phyloP scores from a whole-genome alignment of 2,888 invertebrate genomes.

The Endomychus coccineus region DNA sequence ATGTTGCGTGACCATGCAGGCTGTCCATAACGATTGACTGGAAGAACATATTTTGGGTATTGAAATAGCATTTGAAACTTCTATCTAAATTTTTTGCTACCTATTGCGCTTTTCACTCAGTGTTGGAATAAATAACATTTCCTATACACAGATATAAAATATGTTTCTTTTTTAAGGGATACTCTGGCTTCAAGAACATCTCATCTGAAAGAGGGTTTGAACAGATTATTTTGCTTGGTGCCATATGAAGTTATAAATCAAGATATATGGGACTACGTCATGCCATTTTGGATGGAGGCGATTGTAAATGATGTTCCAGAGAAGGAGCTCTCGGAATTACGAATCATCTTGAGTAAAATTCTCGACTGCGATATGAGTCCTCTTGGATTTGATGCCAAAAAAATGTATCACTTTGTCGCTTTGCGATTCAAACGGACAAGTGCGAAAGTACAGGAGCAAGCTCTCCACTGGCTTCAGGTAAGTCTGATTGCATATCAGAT shows the following conservation, averaged over 20 bases:
- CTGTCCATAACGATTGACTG: no score
- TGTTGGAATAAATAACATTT: no score
- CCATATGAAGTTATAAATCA: slow-evolving; percentile 96
- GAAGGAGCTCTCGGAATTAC: slow-evolving; percentile 76
- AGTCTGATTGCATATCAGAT: slow-evolving; percentile 4
- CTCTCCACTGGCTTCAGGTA: slow-evolving; percentile 81
- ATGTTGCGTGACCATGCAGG: no score
- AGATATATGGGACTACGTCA: slow-evolving; percentile 96
- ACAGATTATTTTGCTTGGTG: slow-evolving; percentile 88
- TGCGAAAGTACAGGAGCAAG: slow-evolving; percentile 79
- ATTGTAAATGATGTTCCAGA: slow-evolving; percentile 88
- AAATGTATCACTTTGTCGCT: slow-evolving; percentile 91
- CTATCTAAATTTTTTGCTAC: no score
- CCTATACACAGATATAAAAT: neutral
- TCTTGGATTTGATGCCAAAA: slow-evolving; percentile 86
- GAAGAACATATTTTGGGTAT: no score
- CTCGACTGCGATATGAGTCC: slow-evolving; percentile 95
- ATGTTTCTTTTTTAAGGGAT: slow-evolving; percentile 51
- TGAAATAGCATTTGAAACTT: no score
- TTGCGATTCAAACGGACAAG: slow-evolving; percentile 73
- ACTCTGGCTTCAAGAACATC: slow-evolving; percentile 78
- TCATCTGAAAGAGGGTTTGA: slow-evolving; percentile 90
- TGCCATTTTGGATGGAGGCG: slow-evolving; percentile 99
- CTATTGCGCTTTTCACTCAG: no score
- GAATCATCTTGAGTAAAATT: slow-evolving; percentile 83